These are phyloP conservation scores for Dolichallabes microphthalmus DNA, from an alignment of 2,113 vertebrate genomes.

Conservation along the genomic window DNA sequence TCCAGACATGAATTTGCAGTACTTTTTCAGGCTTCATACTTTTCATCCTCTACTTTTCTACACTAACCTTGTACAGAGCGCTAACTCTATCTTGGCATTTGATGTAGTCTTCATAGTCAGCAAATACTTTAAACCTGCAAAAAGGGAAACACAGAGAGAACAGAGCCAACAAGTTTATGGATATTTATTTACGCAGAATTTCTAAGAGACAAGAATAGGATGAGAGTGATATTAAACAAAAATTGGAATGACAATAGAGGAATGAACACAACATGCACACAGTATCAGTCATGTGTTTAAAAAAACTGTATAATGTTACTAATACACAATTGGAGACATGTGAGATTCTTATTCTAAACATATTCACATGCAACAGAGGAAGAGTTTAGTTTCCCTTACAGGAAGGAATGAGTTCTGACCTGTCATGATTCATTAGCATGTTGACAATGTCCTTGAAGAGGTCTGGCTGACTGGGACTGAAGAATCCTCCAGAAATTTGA, in stretches of 20 bases:
- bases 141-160: neutral
- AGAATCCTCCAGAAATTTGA: conserved; percentile 85
- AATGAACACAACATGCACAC: neutral
- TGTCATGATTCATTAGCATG: conserved; percentile 80
- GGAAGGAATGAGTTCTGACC: conserved; percentile 59
- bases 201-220: neutral
- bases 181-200: neutral
- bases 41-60: neutral
- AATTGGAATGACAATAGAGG: neutral
- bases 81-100: conserved; percentile 87
- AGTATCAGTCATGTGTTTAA: too few relatives aligned
- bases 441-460: conserved; percentile 89
- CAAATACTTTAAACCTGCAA: conserved; percentile 88
- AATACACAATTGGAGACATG: neutral
- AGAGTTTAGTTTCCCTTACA: neutral
- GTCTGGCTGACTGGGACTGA: conserved; percentile 85
- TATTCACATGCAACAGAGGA: neutral
- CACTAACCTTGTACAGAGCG: conserved; percentile 82
- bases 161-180: neutral
- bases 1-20: neutral
- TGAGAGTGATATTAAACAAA: neutral
- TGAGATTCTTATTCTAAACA: neutral
- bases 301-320: neutral
- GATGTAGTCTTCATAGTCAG: conserved; percentile 88
- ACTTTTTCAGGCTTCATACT: too few relatives aligned